Conservation (phyloP, 2,797 vertebrate genomes). For the Myotis findleyi region DNA sequence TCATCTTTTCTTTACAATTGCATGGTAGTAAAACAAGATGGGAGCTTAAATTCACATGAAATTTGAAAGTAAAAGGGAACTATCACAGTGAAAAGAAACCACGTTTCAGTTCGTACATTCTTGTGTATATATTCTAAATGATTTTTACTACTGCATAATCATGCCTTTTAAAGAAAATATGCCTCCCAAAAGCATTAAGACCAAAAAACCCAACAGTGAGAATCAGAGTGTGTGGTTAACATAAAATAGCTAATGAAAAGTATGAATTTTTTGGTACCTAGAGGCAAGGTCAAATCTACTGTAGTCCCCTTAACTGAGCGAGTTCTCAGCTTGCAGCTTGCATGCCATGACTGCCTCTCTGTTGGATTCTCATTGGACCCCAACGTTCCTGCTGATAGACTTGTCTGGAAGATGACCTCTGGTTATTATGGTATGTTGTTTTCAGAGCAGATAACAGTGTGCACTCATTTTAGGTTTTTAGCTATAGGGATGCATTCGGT, state of each 20-base stretch:
- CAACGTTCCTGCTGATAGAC: conserved; percentile 68
- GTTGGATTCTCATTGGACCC: conserved; percentile 77
- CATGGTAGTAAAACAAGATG: conserved; percentile 68
- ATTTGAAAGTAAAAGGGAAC: conserved; percentile 64
- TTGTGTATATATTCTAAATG: conserved; percentile 27
- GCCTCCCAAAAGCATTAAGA: conserved; percentile 51
- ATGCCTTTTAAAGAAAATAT: conserved; percentile 74
- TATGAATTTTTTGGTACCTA: conserved; percentile 76
- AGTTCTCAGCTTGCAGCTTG: conserved; percentile 79
- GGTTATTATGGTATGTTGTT: conserved; percentile 81
- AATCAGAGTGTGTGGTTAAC: conserved; percentile 66
- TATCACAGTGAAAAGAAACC: conserved; percentile 66
- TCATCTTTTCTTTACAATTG: conserved; percentile 42
- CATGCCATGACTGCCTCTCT: conserved; percentile 79
- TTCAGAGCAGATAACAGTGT: conserved; percentile 81
- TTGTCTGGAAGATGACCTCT: conserved; percentile 84
- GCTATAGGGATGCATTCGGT: conserved; percentile 61
- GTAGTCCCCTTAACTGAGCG: conserved; percentile 80
- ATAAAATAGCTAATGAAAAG: conserved; percentile 75
- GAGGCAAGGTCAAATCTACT: conserved; percentile 86
- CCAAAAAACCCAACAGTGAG: conserved; percentile 70
- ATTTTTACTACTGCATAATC: conserved; percentile 55
- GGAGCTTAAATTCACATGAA: conserved; percentile 67
- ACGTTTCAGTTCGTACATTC: conserved; percentile 56
- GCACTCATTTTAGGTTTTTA: conserved; percentile 77